Percentiles rank a stretch among this genome's conserved stretches.
phyloP scores from a whole-genome alignment of 2,888 invertebrate species.

The Dexiosoma caninum region DNA sequence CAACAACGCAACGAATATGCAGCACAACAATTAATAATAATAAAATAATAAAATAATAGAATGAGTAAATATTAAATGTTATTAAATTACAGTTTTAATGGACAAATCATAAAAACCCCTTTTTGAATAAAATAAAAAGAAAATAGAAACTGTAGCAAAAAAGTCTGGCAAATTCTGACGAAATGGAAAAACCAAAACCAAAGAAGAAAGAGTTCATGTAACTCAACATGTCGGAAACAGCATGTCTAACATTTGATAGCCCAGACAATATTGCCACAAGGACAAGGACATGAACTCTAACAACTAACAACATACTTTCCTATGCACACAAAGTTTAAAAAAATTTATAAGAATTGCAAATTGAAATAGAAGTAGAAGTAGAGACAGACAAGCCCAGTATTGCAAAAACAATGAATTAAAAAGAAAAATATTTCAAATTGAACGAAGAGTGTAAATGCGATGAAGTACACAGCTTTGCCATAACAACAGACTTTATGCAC shows the following conservation, averaged over 20 bases:
- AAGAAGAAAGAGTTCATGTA: conserved; percentile 39
- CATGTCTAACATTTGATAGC: conserved; percentile 59
- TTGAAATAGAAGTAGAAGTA: conserved; percentile 9
- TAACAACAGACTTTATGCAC: conserved; percentile 3
- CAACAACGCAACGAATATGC: conserved; percentile 1
- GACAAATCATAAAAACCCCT: conserved; percentile 31
- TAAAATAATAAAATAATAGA: conserved; percentile 35
- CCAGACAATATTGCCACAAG: conserved; percentile 55
- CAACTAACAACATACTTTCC: neutral
- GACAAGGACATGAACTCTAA: conserved; percentile 53
- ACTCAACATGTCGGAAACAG: conserved; percentile 60
- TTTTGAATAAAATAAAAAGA: conserved; percentile 20
- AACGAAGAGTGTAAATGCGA: conserved; percentile 17
- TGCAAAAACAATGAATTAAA: neutral
- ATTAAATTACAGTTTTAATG: conserved; percentile 21
- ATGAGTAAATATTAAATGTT: neutral
- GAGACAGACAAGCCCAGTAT: conserved; percentile 20
- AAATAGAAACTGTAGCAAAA: neutral
- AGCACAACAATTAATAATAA: conserved; percentile 23
- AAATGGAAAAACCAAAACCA: neutral
- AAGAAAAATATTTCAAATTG: neutral
- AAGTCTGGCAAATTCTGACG: conserved; percentile 3
- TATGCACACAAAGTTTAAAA: neutral
- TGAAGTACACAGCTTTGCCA: conserved; percentile 25
- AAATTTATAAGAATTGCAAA: conserved; percentile 21